Evolutionary conservation across 2,888 invertebrate genomes (phyloP).

Genomic region (Meganola albula): DNA sequence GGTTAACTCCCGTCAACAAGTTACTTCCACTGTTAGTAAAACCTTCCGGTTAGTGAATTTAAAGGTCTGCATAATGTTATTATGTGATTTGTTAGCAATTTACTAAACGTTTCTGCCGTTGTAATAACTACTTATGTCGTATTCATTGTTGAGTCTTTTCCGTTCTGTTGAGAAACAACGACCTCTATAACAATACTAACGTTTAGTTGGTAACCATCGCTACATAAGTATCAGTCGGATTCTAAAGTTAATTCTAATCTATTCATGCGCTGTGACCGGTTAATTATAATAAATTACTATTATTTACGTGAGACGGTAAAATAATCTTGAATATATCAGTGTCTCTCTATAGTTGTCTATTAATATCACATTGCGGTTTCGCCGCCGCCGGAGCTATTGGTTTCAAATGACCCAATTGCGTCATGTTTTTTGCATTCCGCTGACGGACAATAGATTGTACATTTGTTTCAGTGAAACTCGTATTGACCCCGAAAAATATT

Average conservation of each 20-base stretch:
- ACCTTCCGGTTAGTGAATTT: too few species aligned
- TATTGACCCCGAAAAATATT: constrained; percentile 30
- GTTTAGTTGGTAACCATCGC: too few species aligned
- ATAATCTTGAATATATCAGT: constrained; percentile 29
- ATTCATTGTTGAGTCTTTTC: too few species aligned
- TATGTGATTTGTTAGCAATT: too few species aligned
- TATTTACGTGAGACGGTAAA: constrained; percentile 12
- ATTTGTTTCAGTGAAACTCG: constrained; percentile 39
- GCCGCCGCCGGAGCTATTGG: constrained; percentile 55
- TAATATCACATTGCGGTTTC: constrained; percentile 60
- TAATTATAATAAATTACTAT: constrained; percentile 13
- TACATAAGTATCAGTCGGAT: too few species aligned
- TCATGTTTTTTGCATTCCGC: constrained; percentile 61
- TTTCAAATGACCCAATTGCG: constrained; percentile 67
- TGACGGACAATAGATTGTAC: constrained; percentile 56
- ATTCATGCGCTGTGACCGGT: constrained; percentile 11
- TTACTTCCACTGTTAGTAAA: too few species aligned
- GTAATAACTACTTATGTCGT: too few species aligned
- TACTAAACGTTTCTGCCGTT: too few species aligned
- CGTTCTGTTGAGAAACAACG: too few species aligned
- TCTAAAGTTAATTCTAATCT: constrained; percentile 9
- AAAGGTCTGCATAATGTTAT: too few species aligned
- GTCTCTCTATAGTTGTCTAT: constrained; percentile 40
- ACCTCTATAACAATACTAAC: too few species aligned
- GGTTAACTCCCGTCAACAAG: too few species aligned